Evolutionary conservation across 2,113 vertebrate species (phyloP), one percentile per base, ranked within the genome.

Genomic region (Chamaetylas fuelleborni): DNA sequence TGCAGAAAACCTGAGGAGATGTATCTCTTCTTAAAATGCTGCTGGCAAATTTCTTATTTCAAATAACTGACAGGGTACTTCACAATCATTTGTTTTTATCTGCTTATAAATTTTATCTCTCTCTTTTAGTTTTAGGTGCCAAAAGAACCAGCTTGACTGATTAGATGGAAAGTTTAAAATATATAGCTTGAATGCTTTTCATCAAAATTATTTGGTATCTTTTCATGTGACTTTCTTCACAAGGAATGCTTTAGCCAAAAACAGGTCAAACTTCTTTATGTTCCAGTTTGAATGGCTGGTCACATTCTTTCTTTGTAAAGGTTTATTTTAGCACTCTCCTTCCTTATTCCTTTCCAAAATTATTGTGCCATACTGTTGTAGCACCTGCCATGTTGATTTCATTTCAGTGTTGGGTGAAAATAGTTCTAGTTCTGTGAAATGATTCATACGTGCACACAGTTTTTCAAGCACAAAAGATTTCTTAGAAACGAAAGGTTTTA

Each of bases 381-480:
- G 79, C 54, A 96, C 92, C 90, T 95, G 82, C 81, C 71, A 86
- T 90, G 56, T 82, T 95, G 78, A 90, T 87, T 95, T 87, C 62
- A 58, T 79, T 87, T 95, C 58, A 54, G 38, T 73, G 29, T 45
- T 85, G 66, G 29, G 73, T 81, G 84, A 87, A 97, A 95, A 91
- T 65, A 94, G 34, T 90, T 89, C 74, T 72, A 51, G 40, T 56
- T 71, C 70, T 88, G 73, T 85, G 64, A 90, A 94, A 82, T 92
- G 61, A 95, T 92, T 95, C 78, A 82, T 91, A 76, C 2, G 0
- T 76, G 11, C 18, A 65, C 47, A 40, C 18, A 54, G 23, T 77
- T 91, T 92, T 70, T 81, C 69, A 95, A 90, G 24, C 62, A 91
- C 36, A 79, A 87, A 77, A 86, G 42, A 20, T 90, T 92, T 93